Evolutionary conservation across 1,140 invertebrate species (phyloP).

Genomic region (Chironomus tepperi): DNA sequence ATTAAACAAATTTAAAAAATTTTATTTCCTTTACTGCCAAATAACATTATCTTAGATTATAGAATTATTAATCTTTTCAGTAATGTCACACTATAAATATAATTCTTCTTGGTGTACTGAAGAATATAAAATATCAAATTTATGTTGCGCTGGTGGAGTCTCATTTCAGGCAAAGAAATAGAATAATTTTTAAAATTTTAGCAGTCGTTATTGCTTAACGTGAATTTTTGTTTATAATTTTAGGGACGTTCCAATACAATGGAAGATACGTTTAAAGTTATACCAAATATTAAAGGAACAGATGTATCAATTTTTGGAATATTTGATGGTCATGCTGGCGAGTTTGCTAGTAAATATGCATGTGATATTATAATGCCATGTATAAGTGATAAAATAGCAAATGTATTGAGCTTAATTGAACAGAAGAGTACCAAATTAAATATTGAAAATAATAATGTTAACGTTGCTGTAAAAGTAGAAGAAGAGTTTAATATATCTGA

Average conservation of each 20-base stretch:
- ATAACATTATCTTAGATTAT: background rate
- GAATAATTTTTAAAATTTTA: too few species aligned
- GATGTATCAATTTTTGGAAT: constrained; percentile 49
- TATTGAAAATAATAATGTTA: background rate
- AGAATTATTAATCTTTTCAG: background rate
- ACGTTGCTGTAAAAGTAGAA: too few species aligned
- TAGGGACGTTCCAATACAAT: background rate
- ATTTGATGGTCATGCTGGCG: constrained; percentile 57
- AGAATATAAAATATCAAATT: background rate
- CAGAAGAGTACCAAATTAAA: background rate
- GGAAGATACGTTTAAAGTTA: background rate
- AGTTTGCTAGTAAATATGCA: constrained; percentile 51
- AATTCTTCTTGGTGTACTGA: background rate
- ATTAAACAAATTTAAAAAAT: background rate
- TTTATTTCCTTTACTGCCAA: too few species aligned
- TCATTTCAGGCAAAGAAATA: background rate
- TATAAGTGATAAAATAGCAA: constrained; percentile 27
- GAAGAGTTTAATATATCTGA: background rate
- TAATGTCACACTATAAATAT: background rate
- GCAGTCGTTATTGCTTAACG: too few species aligned
- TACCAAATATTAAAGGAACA: constrained; percentile 42
- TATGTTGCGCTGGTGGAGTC: background rate
- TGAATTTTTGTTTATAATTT: too few species aligned
- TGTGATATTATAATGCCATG: constrained; percentile 39
- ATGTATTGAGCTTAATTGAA: background rate